These are phyloP conservation scores for Menidia beryllina DNA, from an alignment of 2,113 vertebrate genomes.

Conservation along the genomic window DNA sequence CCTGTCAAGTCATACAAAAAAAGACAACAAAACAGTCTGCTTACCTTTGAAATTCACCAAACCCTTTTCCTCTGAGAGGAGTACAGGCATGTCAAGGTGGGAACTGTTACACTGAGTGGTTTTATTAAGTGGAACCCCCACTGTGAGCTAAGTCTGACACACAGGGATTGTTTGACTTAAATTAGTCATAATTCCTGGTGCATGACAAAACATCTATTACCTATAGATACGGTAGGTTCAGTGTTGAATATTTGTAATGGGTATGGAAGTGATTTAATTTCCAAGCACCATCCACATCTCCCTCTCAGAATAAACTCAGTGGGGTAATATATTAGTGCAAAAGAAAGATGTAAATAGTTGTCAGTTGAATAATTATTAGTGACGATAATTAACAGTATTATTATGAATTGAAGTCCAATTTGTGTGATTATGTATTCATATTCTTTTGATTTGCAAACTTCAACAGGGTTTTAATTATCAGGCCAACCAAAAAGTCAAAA, in stretches of 20 bases:
- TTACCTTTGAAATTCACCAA: conserved; percentile 32
- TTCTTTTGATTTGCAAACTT: background rate
- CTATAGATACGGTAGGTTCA: conserved; percentile 17
- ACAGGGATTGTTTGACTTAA: conserved; percentile 69
- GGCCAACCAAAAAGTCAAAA: background rate
- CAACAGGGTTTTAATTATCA: background rate
- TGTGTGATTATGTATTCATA: background rate
- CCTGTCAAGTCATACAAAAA: conserved; percentile 73
- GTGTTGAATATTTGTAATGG: background rate
- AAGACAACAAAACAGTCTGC: conserved; percentile 60
- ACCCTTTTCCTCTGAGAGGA: conserved; percentile 42
- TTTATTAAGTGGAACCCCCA: conserved; percentile 73
- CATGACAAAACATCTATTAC: conserved; percentile 55
- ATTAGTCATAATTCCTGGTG: conserved; percentile 67
- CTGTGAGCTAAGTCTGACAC: conserved; percentile 70
- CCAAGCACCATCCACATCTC: background rate
- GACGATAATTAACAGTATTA: background rate
- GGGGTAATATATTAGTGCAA: background rate
- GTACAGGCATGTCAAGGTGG: conserved; percentile 62
- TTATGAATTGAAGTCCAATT: background rate
- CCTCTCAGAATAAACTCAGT: background rate
- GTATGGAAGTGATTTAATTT: background rate
- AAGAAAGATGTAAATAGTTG: background rate
- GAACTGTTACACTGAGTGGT: conserved; percentile 65
- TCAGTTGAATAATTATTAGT: background rate